Conservation (phyloP, 2,888 invertebrate genomes). For the Ectobius pallidus region DNA sequence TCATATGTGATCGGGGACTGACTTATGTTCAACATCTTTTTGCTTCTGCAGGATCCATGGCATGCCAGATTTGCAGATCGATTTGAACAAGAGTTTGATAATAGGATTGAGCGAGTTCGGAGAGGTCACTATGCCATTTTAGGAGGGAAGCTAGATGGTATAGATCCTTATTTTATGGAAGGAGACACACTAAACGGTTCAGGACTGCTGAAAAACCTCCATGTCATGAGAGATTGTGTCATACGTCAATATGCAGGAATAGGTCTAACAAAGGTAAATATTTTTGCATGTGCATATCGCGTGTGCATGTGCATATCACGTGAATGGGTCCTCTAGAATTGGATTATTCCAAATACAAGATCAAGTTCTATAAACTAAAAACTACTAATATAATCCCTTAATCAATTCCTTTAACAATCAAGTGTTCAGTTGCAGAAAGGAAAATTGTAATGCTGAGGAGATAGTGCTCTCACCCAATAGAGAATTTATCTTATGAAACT, state of each 20-base stretch:
- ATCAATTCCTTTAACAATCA: background rate
- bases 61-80: background rate
- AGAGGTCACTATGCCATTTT: background rate
- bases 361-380: too few relatives aligned
- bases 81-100: background rate
- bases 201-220: background rate
- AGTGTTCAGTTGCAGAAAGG: too few relatives aligned
- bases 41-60: slow-evolving; percentile 8
- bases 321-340: background rate
- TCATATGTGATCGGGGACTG: too few relatives aligned
- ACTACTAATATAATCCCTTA: background rate
- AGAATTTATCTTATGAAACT: background rate
- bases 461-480: background rate
- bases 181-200: background rate
- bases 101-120: background rate
- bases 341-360: background rate
- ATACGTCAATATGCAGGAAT: background rate
- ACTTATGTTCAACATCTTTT: too few relatives aligned
- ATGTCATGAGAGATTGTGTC: background rate
- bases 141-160: slow-evolving; percentile 8
- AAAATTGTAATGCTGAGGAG: too few relatives aligned
- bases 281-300: background rate
- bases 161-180: background rate
- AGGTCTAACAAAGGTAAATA: background rate
- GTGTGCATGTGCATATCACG: background rate